Conservation (phyloP, 92 coral and sea anemone species). For the Anthopleura xanthogrammica region DNA sequence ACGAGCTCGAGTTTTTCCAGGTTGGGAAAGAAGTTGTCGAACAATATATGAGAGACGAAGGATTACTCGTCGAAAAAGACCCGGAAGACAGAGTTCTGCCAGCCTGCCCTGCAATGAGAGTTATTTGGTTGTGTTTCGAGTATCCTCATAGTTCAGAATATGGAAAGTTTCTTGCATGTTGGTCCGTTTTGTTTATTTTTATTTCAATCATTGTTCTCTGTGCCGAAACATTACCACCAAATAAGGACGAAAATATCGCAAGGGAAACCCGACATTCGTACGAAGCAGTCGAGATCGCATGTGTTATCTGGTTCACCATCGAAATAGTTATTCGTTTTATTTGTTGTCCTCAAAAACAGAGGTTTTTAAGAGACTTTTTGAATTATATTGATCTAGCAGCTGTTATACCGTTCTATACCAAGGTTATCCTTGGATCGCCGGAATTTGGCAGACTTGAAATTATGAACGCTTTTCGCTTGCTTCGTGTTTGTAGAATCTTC, state of each 20-base stretch:
- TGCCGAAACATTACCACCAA: conserved; percentile 60
- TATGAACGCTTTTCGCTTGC: conserved; percentile 51
- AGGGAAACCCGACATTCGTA: conserved; percentile 13
- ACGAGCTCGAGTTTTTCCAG: conserved; percentile 77
- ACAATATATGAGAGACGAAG: conserved; percentile 67
- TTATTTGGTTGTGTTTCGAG: conserved; percentile 79
- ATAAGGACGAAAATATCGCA: not conserved
- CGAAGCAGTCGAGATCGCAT: conserved; percentile 52
- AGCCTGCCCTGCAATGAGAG: conserved; percentile 36
- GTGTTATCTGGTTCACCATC: conserved; percentile 79
- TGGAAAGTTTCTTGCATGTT: conserved; percentile 60
- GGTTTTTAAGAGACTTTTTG: conserved; percentile 54
- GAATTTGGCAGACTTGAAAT: conserved; percentile 9
- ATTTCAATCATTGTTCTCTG: conserved; percentile 74
- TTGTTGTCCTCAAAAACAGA: conserved; percentile 66
- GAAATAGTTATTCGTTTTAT: conserved; percentile 65
- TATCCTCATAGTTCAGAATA: conserved; percentile 70
- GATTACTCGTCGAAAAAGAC: conserved; percentile 46
- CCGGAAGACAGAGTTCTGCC: conserved; percentile 43
- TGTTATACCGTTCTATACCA: conserved; percentile 67
- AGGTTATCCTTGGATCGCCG: conserved; percentile 28
- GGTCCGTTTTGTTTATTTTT: conserved; percentile 70
- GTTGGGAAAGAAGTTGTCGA: conserved; percentile 67
- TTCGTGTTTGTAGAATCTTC: conserved; percentile 71
- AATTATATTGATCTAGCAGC: conserved; percentile 82